These are phyloP conservation scores for Ailuropoda melanoleuca DNA, from an alignment of 2,113 vertebrate genomes.

Conservation along the genomic window DNA sequence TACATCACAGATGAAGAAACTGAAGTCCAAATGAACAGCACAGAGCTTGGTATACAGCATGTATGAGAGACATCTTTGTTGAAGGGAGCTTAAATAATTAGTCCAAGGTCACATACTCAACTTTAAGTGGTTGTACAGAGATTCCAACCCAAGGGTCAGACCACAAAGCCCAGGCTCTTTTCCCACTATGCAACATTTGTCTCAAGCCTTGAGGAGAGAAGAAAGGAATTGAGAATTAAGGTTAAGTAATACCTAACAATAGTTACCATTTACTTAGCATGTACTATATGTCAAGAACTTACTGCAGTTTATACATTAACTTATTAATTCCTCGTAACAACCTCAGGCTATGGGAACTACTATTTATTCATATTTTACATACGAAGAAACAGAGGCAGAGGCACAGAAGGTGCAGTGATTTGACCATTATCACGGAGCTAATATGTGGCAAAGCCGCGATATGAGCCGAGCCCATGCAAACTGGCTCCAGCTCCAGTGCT, in stretches of 20 bases:
- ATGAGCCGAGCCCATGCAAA: background rate
- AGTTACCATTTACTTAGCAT: background rate
- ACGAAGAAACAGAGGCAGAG: constrained; percentile 34
- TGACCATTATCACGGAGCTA: background rate
- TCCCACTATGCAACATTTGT: background rate
- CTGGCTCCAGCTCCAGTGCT: background rate
- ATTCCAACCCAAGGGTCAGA: background rate
- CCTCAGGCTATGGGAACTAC: background rate
- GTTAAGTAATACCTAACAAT: background rate
- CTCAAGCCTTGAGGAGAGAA: background rate
- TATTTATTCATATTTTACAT: background rate
- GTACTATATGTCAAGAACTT: background rate
- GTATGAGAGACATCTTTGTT: background rate
- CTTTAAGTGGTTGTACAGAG: background rate
- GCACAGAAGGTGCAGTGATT: background rate
- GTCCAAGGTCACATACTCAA: background rate
- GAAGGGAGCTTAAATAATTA: background rate
- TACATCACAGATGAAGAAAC: background rate
- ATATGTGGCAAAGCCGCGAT: background rate
- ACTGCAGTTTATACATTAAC: background rate
- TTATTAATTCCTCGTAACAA: background rate
- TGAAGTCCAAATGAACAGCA: constrained; percentile 11
- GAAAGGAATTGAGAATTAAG: background rate
- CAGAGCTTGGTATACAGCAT: background rate
- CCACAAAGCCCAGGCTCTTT: background rate